Evolutionary conservation across 2,113 vertebrate species (phyloP).

Genomic region (Eptesicus fuscus): DNA sequence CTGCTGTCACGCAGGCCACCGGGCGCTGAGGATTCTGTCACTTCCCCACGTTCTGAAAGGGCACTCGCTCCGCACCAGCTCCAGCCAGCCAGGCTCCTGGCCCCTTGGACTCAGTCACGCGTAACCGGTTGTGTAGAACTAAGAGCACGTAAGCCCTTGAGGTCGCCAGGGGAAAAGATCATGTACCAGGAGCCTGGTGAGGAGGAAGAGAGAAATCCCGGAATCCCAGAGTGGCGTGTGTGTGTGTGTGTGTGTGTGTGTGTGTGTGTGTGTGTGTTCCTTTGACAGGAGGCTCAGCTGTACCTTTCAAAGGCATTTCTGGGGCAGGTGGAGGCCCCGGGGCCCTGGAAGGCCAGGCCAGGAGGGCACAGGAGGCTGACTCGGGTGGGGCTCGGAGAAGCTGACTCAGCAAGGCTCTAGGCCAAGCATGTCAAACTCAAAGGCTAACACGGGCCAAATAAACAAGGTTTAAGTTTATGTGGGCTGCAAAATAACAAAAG

Average conservation of each 20-base stretch:
- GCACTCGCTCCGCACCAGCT: not conserved
- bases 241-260: too few species aligned
- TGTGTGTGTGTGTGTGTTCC: not conserved
- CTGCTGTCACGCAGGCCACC: not conserved
- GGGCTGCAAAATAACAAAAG: too few species aligned
- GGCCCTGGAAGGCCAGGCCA: not conserved
- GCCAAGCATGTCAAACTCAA: not conserved
- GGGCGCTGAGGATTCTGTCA: not conserved
- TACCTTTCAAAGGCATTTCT: too few species aligned
- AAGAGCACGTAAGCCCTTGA: not conserved
- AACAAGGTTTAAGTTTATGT: too few species aligned
- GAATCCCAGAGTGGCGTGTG: not conserved
- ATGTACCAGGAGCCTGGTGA: not conserved
- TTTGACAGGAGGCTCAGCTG: not conserved
- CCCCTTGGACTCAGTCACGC: rapidly evolving
- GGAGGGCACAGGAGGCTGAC: not conserved
- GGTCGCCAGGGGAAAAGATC: not conserved
- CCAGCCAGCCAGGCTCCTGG: not conserved
- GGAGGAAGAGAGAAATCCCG: not conserved
- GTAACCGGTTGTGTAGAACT: not conserved
- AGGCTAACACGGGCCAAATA: too few species aligned
- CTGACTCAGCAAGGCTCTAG: not conserved
- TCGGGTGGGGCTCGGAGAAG: not conserved
- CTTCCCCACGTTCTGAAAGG: not conserved
- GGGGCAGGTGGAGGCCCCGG: not conserved